Conservation (phyloP, 1,140 invertebrate species). For the Arion vulgaris region DNA sequence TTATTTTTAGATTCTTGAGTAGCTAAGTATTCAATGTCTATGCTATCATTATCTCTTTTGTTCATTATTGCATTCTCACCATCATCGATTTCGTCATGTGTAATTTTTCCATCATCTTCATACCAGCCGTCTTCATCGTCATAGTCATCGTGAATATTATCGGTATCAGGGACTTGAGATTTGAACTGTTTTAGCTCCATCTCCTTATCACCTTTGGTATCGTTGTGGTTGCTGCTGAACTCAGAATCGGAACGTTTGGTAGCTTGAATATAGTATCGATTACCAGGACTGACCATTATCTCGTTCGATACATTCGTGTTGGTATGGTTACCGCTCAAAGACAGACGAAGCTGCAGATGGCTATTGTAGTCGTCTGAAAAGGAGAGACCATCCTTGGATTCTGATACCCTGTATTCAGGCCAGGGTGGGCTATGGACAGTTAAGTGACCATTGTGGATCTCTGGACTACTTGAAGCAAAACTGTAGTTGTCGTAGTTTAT, state of each 20-base stretch:
- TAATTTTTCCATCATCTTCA: background rate
- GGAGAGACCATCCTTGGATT: background rate
- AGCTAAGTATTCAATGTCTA: background rate
- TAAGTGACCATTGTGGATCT: background rate
- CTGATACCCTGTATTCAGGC: background rate
- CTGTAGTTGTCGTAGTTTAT: background rate
- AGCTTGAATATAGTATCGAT: background rate
- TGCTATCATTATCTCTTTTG: background rate
- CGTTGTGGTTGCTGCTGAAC: background rate
- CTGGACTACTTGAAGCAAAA: background rate
- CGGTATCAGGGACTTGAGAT: background rate
- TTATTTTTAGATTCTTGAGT: background rate
- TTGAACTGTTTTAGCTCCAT: background rate
- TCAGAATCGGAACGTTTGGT: background rate
- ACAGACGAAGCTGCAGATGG: background rate
- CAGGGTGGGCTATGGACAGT: background rate
- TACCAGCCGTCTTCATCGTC: background rate
- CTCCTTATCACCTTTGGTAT: background rate
- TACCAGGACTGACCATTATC: background rate
- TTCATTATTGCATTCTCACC: background rate
- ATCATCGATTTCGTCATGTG: background rate
- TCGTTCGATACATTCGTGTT: background rate
- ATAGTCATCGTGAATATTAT: background rate
- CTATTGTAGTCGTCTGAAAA: background rate
- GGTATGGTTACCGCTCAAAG: background rate